A percentile compares a stretch with the other conserved stretches of the same genome.
phyloP scores from a whole-genome alignment of 2,113 vertebrate genomes.

The Hystrix brachyura region DNA sequence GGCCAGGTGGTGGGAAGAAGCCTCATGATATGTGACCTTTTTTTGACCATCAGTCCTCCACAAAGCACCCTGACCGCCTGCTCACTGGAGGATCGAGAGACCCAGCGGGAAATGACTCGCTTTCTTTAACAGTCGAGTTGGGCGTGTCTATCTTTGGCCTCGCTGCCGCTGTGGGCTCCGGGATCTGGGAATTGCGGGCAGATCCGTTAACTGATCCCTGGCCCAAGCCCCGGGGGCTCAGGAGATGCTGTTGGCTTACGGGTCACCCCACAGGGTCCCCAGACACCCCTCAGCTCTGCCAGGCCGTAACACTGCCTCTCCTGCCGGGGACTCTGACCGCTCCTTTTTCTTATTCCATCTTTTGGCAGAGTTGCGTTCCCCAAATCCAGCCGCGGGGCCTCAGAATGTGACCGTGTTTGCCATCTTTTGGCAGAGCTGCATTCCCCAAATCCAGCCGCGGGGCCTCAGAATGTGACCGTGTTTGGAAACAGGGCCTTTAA shows the following conservation, averaged over 20 bases:
- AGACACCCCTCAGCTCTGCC: neutral
- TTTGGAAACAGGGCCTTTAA: neutral
- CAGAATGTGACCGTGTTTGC: neutral
- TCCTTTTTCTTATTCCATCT: neutral
- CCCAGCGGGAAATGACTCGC: neutral
- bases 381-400: neutral
- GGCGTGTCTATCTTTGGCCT: neutral
- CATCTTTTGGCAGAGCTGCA: neutral
- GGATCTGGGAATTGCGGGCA: neutral
- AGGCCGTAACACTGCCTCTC: neutral
- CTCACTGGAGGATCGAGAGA: neutral
- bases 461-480: neutral
- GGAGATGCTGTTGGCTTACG: neutral
- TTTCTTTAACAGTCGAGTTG: neutral
- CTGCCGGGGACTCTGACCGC: no score
- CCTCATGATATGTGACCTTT: rapidly evolving
- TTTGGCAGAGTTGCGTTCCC: neutral
- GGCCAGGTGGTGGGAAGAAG: neutral
- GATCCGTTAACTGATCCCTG: neutral
- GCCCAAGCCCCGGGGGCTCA: neutral
- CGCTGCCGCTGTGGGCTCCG: neutral
- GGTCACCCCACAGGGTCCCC: neutral
- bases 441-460: no score
- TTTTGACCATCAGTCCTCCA: neutral
- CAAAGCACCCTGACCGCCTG: neutral